Evolutionary conservation across 2,888 invertebrate genomes (phyloP).

Genomic region (Drosophila prolongata): DNA sequence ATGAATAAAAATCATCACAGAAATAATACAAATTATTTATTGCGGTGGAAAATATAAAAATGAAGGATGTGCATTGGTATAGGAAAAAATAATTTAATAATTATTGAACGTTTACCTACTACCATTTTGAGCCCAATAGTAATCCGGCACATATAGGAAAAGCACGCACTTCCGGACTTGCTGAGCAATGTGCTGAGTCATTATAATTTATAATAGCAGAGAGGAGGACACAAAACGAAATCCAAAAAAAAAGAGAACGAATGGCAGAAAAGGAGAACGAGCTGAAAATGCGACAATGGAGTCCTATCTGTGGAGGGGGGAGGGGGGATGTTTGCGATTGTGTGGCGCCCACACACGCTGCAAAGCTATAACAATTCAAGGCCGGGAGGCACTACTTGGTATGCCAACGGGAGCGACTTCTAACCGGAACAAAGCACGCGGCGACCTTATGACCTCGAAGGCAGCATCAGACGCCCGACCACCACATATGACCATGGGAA

Average conservation of each 20-base stretch:
- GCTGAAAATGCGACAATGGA: constrained; percentile 71
- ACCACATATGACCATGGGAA: constrained; percentile 30
- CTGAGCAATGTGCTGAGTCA: constrained; percentile 67
- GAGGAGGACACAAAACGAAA: constrained; percentile 29
- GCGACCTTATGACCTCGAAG: constrained; percentile 66
- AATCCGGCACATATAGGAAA: constrained; percentile 11
- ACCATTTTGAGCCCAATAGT: constrained; percentile 5
- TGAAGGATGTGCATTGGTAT: too few relatives aligned
- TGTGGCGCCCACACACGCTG: constrained; percentile 22
- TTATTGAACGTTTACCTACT: too few relatives aligned
- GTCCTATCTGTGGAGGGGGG: constrained; percentile 39
- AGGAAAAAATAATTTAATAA: too few relatives aligned
- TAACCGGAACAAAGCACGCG: constrained; percentile 54
- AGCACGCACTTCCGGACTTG: constrained; percentile 63
- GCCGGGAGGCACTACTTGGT: constrained; percentile 59
- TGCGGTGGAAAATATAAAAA: too few relatives aligned
- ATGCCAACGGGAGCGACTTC: constrained; percentile 55
- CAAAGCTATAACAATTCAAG: constrained; percentile 73
- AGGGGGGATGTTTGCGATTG: not conserved
- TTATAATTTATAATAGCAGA: constrained; percentile 71
- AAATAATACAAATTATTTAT: too few relatives aligned
- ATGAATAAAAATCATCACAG: too few relatives aligned
- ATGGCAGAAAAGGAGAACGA: constrained; percentile 17
- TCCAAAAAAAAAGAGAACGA: constrained; percentile 10
- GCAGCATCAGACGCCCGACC: not conserved